Percentiles rank a stretch among this genome's conserved stretches.
These are phyloP conservation scores for Phyto melanocephala DNA, from an alignment of 2,888 invertebrate genomes.

Conservation along the genomic window DNA sequence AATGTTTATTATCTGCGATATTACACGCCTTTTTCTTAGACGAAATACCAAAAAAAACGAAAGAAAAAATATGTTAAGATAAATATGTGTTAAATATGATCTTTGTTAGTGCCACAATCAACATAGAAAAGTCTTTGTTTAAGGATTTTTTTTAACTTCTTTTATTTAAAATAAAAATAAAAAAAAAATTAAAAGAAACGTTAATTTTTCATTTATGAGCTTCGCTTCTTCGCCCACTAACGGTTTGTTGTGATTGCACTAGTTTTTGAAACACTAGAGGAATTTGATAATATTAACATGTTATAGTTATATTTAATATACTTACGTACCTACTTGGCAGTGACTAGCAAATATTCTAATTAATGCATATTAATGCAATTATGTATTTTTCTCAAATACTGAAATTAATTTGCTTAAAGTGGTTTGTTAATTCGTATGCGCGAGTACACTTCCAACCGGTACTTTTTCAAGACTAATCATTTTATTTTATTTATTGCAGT, in stretches of 20 bases:
- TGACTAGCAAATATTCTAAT: constrained; percentile 15
- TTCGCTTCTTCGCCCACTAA: not conserved
- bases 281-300: not conserved
- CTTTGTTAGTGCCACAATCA: not conserved
- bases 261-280: not conserved
- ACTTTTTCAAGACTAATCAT: constrained; percentile 5
- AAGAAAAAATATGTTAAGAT: not conserved
- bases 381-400: not conserved
- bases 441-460: not conserved
- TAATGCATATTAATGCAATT: not conserved
- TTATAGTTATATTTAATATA: not conserved
- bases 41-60: not conserved
- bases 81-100: not conserved
- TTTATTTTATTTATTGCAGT: not conserved
- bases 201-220: constrained; percentile 1
- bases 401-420: not conserved
- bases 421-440: constrained; percentile 11
- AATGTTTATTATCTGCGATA: not conserved
- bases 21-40: not conserved
- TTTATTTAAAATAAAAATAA: too few species aligned
- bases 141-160: too few species aligned
- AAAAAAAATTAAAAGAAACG: not conserved
- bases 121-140: not conserved
- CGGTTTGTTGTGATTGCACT: not conserved
- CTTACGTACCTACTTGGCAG: not conserved